Conservation (phyloP, 2,797 vertebrate genomes). For the Falco berigora region DNA sequence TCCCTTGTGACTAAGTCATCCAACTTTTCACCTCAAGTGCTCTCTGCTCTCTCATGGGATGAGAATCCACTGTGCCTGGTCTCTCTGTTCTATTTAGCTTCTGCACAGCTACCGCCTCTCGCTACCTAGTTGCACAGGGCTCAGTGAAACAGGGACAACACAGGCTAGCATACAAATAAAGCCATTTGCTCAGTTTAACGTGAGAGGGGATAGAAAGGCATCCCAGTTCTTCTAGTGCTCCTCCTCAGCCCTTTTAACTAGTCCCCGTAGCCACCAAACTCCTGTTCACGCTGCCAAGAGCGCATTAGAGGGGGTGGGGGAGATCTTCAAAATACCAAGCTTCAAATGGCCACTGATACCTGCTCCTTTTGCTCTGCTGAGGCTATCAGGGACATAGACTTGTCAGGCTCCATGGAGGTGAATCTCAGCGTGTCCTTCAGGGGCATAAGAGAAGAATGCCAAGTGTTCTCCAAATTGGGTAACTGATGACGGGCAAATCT, state of each 20-base stretch:
- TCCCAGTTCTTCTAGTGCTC: not conserved
- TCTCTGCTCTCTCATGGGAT: not conserved
- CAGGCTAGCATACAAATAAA: not conserved
- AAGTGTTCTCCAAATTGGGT: not conserved
- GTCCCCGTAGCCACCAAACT: not conserved
- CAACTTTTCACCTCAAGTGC: not conserved
- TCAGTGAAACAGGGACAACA: not conserved
- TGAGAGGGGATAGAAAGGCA: not conserved
- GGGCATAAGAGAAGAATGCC: not conserved
- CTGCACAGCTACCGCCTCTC: not conserved
- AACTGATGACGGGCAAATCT: not conserved
- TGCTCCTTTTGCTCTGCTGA: not conserved
- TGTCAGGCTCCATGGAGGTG: not conserved
- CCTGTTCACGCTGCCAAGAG: not conserved
- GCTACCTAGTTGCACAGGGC: not conserved
- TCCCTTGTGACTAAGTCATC: not conserved
- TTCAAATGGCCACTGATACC: fast-evolving
- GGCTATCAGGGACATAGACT: not conserved
- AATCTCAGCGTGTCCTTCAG: not conserved
- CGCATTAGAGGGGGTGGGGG: not conserved
- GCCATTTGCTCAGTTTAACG: not conserved
- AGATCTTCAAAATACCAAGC: not conserved
- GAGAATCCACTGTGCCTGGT: not conserved
- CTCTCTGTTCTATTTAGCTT: not conserved
- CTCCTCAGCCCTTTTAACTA: not conserved